Evolutionary conservation across 2,888 invertebrate species (phyloP).

Genomic region (Desoria tigrina): DNA sequence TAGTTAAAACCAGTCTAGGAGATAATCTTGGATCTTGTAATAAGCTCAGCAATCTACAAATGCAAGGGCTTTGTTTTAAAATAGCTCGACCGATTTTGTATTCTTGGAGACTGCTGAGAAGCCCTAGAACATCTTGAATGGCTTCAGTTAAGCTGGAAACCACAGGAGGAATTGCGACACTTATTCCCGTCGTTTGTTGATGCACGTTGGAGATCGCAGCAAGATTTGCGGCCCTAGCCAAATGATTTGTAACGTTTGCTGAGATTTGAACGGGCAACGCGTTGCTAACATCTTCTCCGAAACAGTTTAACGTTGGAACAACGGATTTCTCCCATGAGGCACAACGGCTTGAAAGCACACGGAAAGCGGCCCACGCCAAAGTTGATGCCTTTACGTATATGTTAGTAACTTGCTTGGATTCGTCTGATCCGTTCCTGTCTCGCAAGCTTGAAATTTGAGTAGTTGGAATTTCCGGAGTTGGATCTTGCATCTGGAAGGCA

Average conservation of each 20-base stretch:
- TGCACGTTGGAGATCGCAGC: slow-evolving; percentile 2
- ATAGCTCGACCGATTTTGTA: slow-evolving; percentile 36
- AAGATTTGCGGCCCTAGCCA: slow-evolving; percentile 57
- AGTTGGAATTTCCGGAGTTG: no score
- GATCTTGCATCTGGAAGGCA: slow-evolving; percentile 34
- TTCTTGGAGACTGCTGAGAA: slow-evolving; percentile 26
- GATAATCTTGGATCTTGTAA: slow-evolving; percentile 35
- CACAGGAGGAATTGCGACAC: no score
- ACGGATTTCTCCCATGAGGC: slow-evolving; percentile 56
- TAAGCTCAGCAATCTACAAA: slow-evolving; percentile 31
- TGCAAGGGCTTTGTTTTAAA: slow-evolving; percentile 36
- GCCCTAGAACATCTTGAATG: slow-evolving; percentile 57
- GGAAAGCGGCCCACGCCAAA: slow-evolving; percentile 59
- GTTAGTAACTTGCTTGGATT: background rate
- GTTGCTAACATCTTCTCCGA: slow-evolving; percentile 41
- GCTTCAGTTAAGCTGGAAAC: slow-evolving; percentile 54
- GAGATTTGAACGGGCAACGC: slow-evolving; percentile 57
- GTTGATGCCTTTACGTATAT: slow-evolving; percentile 37
- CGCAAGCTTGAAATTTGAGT: background rate
- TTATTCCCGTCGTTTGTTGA: slow-evolving; percentile 9
- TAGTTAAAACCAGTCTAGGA: slow-evolving; percentile 37
- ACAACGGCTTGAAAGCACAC: slow-evolving; percentile 57
- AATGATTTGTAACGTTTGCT: slow-evolving; percentile 57
- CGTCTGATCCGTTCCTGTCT: background rate
- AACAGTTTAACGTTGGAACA: background rate